These are phyloP conservation scores for Atethmia centrago DNA, from an alignment of 2,888 invertebrate genomes.

Conservation along the genomic window DNA sequence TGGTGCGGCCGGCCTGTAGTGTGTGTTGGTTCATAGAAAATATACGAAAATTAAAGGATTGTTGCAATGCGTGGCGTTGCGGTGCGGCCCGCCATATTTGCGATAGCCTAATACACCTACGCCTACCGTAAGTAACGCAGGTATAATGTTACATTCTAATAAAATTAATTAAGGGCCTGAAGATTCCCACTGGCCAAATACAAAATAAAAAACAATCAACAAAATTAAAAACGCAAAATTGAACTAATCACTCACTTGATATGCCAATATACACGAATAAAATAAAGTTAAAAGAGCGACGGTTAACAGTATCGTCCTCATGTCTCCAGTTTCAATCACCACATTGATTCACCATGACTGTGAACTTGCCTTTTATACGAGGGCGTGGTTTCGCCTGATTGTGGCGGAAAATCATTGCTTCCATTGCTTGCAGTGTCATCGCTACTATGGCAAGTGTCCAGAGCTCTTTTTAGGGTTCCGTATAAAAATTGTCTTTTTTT, in stretches of 20 bases:
- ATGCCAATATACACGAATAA: slow-evolving; percentile 71
- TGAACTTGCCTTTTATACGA: slow-evolving; percentile 88
- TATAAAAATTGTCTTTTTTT: background rate
- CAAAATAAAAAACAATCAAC: background rate
- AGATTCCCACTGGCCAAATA: no score
- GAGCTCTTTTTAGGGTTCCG: slow-evolving; percentile 45
- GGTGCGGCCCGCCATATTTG: no score
- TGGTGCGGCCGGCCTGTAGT: no score
- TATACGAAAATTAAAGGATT: no score
- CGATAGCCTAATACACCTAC: no score
- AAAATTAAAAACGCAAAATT: background rate
- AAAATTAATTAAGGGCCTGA: no score
- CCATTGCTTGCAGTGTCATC: slow-evolving; percentile 79
- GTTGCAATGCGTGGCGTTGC: no score
- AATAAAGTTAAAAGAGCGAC: slow-evolving; percentile 71
- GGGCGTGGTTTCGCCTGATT: slow-evolving; percentile 84
- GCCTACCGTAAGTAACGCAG: background rate
- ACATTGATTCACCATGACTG: slow-evolving; percentile 83
- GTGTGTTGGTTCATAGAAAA: no score
- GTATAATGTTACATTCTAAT: background rate
- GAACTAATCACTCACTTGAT: slow-evolving; percentile 75
- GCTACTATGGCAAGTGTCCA: slow-evolving; percentile 71
- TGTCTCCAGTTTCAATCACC: slow-evolving; percentile 75
- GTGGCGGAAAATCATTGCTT: slow-evolving; percentile 81
- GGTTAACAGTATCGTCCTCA: slow-evolving; percentile 75